phyloP scores from a whole-genome alignment of 2,113 vertebrate species.

The Rissa tridactyla region DNA sequence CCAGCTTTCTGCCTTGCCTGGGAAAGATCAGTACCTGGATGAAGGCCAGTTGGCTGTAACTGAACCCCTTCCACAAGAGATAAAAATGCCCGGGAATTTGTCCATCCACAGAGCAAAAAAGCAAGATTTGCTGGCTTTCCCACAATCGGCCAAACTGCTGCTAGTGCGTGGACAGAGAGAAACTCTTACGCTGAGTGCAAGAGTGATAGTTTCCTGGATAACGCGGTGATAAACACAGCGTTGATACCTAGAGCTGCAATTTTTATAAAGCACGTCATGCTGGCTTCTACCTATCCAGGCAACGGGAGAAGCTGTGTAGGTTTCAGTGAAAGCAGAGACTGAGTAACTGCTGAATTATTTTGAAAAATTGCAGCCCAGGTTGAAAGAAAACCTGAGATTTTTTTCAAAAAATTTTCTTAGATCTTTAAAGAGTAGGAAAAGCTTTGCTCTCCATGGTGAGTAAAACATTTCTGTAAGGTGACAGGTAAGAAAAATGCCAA shows the following conservation, averaged over 20 bases:
- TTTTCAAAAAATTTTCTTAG: background rate
- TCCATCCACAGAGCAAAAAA: background rate
- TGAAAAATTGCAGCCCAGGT: background rate
- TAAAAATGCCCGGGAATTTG: conserved; percentile 20
- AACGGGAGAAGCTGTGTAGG: background rate
- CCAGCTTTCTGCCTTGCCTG: conserved; percentile 23
- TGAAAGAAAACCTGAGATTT: background rate
- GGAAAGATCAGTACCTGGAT: conserved; percentile 54
- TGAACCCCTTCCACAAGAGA: conserved; percentile 34
- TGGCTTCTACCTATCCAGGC: background rate
- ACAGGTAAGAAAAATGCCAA: conserved; percentile 30
- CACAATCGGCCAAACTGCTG: background rate
- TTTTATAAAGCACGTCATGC: background rate
- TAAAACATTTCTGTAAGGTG: background rate
- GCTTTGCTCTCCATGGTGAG: background rate
- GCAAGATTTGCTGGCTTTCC: conserved; percentile 24
- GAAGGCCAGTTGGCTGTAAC: conserved; percentile 39
- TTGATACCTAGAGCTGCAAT: background rate
- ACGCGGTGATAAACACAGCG: background rate
- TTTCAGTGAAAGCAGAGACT: background rate
- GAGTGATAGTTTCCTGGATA: background rate
- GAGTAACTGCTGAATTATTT: background rate
- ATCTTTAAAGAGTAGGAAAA: background rate
- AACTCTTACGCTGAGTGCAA: background rate
- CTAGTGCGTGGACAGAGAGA: background rate